phyloP scores from a whole-genome alignment of 2,113 vertebrate species.

The Callocephalon fimbriatum region DNA sequence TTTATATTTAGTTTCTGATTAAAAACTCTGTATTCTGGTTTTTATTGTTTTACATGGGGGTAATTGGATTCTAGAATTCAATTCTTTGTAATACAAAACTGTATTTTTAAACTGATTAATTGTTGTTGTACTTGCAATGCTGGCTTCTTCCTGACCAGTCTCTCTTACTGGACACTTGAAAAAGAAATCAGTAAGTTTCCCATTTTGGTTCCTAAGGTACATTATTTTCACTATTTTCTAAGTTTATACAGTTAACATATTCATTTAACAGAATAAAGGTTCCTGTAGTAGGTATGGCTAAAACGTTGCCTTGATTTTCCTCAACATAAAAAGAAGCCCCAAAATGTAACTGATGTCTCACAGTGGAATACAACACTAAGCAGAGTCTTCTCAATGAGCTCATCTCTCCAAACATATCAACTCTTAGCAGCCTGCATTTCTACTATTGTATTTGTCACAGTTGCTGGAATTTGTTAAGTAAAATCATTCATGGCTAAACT shows the following conservation, averaged over 20 bases:
- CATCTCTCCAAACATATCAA: neutral
- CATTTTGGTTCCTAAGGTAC: neutral
- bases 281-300: neutral
- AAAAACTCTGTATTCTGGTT: neutral
- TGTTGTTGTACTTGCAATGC: neutral
- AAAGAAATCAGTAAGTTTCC: neutral
- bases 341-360: neutral
- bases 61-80: neutral
- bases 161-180: neutral
- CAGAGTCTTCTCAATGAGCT: neutral
- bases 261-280: neutral
- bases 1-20: neutral
- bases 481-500: slow-evolving; percentile 26
- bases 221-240: neutral
- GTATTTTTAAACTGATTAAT: neutral
- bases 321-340: neutral
- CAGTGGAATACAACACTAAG: neutral
- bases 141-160: neutral
- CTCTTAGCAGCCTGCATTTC: neutral
- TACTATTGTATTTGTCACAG: neutral
- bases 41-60: neutral
- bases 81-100: neutral
- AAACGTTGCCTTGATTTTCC: neutral
- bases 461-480: slow-evolving; percentile 26
- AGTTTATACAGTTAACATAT: neutral